phyloP scores from a whole-genome alignment of 2,888 invertebrate genomes.

The Empis livida region DNA sequence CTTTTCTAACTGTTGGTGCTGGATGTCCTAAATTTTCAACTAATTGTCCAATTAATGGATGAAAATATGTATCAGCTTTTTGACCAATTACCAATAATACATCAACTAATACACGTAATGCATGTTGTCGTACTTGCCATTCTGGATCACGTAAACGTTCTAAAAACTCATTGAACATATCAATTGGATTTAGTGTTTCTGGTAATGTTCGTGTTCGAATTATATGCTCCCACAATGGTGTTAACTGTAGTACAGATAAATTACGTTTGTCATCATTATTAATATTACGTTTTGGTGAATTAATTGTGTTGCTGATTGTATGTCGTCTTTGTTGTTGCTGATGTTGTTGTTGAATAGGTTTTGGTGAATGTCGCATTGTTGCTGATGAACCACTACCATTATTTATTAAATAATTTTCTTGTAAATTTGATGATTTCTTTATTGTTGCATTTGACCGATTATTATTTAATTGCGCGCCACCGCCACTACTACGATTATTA shows the following conservation, averaged over 20 bases:
- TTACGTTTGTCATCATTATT: constrained; percentile 4
- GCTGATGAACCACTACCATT: not conserved
- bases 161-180: constrained; percentile 56
- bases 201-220: constrained; percentile 61
- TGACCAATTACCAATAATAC: constrained; percentile 60
- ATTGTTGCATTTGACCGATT: not conserved
- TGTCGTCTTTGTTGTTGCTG: no score
- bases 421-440: constrained; percentile 3
- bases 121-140: constrained; percentile 74
- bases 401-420: not conserved
- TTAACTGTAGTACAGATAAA: constrained; percentile 40
- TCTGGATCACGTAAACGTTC: constrained; percentile 65
- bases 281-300: constrained; percentile 6
- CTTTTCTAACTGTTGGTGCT: constrained; percentile 68
- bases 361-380: not conserved
- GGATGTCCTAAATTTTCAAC: constrained; percentile 67
- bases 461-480: not conserved
- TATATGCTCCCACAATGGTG: constrained; percentile 71
- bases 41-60: constrained; percentile 48
- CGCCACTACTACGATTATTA: constrained; percentile 5
- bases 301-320: not conserved
- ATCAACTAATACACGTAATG: constrained; percentile 64
- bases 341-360: constrained; percentile 6
- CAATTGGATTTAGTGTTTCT: constrained; percentile 47
- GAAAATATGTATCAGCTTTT: constrained; percentile 55